Base-by-base conservation (phyloP, 2,888 invertebrate species). In the Cephalotes varians region DNA sequence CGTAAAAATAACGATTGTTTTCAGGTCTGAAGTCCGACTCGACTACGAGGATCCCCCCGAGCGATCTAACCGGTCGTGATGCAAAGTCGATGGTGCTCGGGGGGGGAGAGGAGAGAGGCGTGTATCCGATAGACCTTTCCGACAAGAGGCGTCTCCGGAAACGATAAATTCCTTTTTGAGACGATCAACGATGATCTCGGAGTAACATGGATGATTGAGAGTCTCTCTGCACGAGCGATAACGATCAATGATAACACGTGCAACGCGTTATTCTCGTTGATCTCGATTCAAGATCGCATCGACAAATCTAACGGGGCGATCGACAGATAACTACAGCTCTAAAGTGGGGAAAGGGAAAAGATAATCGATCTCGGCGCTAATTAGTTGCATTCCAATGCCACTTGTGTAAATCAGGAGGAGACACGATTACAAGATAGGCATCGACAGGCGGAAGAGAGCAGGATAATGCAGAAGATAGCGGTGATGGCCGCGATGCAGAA, bases 381-480 rank as follows among this genome's bases (percentile, higher is more conserved):
- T 65, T 76, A 65, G 37, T 37, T 21, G 64, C 76, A 34, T n/a
- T 54, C 10, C 65, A 12, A 76, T 76, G 15, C 9, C 28, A 51
- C 18, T 64, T 49, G 25, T 21, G 1, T 25, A 25, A 37, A 65
- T 25, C 34, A 12, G 9, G 1, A 37, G n/a, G 7, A 25, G 76
- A 37, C 37, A 12, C 74, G 31, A 76, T 44, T 44, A n/a, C n/a
- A 37, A 34, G 18, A 64, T 18, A 25, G 37, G 1, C n/a, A 37
- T 51, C 37, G 25, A 56, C 34, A 15, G 5, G 10, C 37, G 25
- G n/a, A 18, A 51, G 49, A 49, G 6, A 18, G 21, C 31, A 25
- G 10, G n/a, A 76, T 51, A 76, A 65, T 76, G 76, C 76, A 76
- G n/a, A 76, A 65, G 93, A 95, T 96, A 95, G 97, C 96, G 91